Evolutionary conservation across 2,113 vertebrate species (phyloP), one percentile per base, ranked within the genome.

Genomic region (Marcusenius ussheri): DNA sequence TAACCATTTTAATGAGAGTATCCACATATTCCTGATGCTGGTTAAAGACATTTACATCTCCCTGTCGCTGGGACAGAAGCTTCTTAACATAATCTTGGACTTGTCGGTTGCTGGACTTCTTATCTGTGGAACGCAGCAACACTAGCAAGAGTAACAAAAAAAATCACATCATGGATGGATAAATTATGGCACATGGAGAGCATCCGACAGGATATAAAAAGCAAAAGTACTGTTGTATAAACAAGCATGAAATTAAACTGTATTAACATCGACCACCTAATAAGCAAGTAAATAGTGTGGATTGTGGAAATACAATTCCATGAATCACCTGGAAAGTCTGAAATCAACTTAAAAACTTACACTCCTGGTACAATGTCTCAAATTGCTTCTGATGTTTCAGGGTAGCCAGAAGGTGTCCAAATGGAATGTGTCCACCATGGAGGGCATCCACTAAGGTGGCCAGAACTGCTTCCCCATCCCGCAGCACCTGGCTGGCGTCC

Each of bases 1-100:
- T 92, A 15, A 95, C 62, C 96, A 96, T 96, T 88, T 95, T 96
- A 31, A 96, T 93, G 74, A 96, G 93, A 1, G 93, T 91, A 0
- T 93, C 92, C 11, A 95, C 92, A 83, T 94, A 89, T 83, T 90
- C 19, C 46, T 39, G 93, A 39, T 93, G 92, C 90, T 91, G 91
- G 4, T 9, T 0, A 86, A 96, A 92, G 8, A 0, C 46, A 2
- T 90, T 39, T 8, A 93, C 0, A 5, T 96, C 95, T 13, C 87
- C 89, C 86, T 95, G 86, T 92, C 96, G 94, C 91, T 92, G 93
- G 89, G 88, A n/a, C 88, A 96, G 87, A 77, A 96, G 83, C 0
- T 1, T 6, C 0, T 93, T 92, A 0, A 88, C 88, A 45, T 90
- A 66, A 2, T 90, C 88, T 19, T 92, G 90, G 66, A 94, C 62